Base-by-base conservation (phyloP, 2,888 invertebrate genomes). In the Teleiodes luculella region DNA sequence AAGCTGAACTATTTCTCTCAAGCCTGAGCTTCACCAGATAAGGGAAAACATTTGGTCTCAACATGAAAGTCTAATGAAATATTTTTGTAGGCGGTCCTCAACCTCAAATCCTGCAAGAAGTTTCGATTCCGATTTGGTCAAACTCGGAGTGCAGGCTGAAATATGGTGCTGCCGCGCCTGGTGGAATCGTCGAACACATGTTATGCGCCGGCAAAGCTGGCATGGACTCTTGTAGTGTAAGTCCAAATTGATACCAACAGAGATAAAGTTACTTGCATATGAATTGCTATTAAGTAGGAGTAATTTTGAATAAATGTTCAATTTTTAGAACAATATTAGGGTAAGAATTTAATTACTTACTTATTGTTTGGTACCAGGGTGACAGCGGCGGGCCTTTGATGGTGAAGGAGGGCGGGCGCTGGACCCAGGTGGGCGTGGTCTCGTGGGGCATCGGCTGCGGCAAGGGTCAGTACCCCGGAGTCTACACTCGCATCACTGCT, bases 371-470 rank as follows among this genome's bases (percentile, higher is more conserved):
- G 6, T 6, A 24, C 24, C 79, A 96, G 96, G 96, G 96, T 45
- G 96, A 97, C 78, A 96, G 96, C 64, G 97, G 97, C 45, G 97
- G 97, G 4, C 97, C 97, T 0, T 80, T 97, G 67, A 95, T 96
- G 94, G 92, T 96, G 10, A 94, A 93, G 70, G 93, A 94, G 54
- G 92, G 92, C 33, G 93, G 93, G 4, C 92, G 92, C 57, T 96
- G 96, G 94, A 94, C 92, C 0, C 96, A 96, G 84, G 94, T 95
- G 14, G 97, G 97, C 52, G 93, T 97, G 48, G 97, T 97, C 16
- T 96, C 96, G 11, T 97, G 96, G 96, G 97, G 97, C 59, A 96
- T 97, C 66, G 96, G 96, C 35, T 97, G 97, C 76, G 96, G 96
- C 54, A 96, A 96, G 84, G 96, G 96, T 16, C 96, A 96, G 73